A percentile compares a stretch with the other conserved stretches of the same genome.
These are phyloP conservation scores for Neuroterus valhalla DNA, from an alignment of 1,140 invertebrate genomes.

Conservation along the genomic window DNA sequence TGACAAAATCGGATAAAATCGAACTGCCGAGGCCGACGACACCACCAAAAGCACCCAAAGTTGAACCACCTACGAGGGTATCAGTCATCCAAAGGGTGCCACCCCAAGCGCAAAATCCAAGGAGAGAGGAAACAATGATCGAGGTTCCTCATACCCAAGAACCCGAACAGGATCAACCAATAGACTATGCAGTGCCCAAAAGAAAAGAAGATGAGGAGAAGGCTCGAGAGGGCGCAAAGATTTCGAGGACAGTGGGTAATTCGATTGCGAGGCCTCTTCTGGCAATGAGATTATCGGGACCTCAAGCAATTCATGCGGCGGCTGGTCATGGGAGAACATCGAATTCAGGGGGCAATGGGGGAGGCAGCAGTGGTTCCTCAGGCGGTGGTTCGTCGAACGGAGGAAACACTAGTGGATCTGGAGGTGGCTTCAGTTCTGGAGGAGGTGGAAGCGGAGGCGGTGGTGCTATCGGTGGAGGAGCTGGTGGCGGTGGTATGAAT, in stretches of 20 bases:
- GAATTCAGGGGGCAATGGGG: slow-evolving; percentile 68
- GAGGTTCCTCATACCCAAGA: slow-evolving; percentile 69
- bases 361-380: slow-evolving; percentile 72
- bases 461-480: slow-evolving; percentile 78
- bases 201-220: slow-evolving; percentile 81
- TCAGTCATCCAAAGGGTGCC: slow-evolving; percentile 90
- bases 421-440: slow-evolving; percentile 73
- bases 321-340: slow-evolving; percentile 83
- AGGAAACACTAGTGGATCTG: slow-evolving; percentile 56
- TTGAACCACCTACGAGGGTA: slow-evolving; percentile 75
- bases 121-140: slow-evolving; percentile 65
- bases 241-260: slow-evolving; percentile 74
- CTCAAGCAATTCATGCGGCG: slow-evolving; percentile 77
- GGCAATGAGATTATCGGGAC: slow-evolving; percentile 66
- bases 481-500: slow-evolving; percentile 82
- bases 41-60: slow-evolving; percentile 72
- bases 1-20: slow-evolving; percentile 72
- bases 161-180: slow-evolving; percentile 84
- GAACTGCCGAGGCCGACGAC: slow-evolving; percentile 76
- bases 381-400: slow-evolving; percentile 54
- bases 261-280: slow-evolving; percentile 70
- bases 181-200: slow-evolving; percentile 91
- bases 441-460: slow-evolving; percentile 68
- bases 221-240: slow-evolving; percentile 77
- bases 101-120: slow-evolving; percentile 73